Evolutionary conservation across 1,140 invertebrate species (phyloP).

Genomic region (Pollicipes pollicipes): DNA sequence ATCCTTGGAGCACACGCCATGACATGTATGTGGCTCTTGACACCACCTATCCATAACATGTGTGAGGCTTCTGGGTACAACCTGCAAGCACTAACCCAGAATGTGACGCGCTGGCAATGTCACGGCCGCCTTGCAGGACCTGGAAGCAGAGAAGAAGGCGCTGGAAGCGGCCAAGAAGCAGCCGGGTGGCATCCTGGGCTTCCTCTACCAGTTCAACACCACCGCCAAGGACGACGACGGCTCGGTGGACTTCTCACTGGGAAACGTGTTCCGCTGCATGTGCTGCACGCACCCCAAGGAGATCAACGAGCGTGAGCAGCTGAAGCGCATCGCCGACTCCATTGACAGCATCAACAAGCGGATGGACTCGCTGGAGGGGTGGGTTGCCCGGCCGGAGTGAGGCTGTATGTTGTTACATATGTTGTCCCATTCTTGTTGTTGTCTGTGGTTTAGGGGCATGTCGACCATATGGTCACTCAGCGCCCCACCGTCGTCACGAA

Average conservation of each 20-base stretch:
- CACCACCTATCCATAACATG: no score
- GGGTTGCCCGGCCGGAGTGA: conserved; percentile 18
- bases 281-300: conserved; percentile 73
- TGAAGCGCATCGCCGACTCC: conserved; percentile 64
- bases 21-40: no score
- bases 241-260: conserved; percentile 71
- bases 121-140: no score
- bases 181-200: conserved; percentile 46
- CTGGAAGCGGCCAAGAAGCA: conserved; percentile 69
- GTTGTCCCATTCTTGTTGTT: no score
- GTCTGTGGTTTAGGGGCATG: no score
- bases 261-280: conserved; percentile 74
- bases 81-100: no score
- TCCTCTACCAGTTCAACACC: conserved; percentile 26
- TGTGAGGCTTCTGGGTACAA: no score
- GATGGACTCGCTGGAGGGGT: conserved; percentile 64
- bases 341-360: conserved; percentile 58
- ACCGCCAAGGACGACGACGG: conserved; percentile 58
- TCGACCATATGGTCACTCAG: no score
- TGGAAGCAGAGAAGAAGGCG: conserved; percentile 62
- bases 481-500: no score
- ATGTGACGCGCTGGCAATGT: no score
- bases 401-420: no score
- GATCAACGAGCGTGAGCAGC: conserved; percentile 64
- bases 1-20: no score